Conservation (phyloP, 2,113 vertebrate species). For the Gracilinanus agilis region DNA sequence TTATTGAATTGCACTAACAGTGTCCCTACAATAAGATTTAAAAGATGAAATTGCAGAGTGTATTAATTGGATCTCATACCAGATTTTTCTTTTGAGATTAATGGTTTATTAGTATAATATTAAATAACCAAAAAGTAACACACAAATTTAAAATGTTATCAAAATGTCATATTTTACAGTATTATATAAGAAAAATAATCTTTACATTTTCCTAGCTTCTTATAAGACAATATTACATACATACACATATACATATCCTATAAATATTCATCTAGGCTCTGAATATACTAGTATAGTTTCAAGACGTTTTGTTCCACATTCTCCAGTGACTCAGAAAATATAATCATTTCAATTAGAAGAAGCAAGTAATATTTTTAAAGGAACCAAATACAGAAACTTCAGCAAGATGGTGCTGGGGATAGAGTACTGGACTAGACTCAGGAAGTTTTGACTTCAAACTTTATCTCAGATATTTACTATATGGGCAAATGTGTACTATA, state of each 20-base stretch:
- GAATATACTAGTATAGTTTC: conserved; percentile 71
- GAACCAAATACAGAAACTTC: conserved; percentile 59
- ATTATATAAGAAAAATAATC: conserved; percentile 68
- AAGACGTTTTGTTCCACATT: conserved; percentile 74
- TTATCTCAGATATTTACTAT: too few species aligned
- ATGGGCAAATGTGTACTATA: too few species aligned
- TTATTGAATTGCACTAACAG: conserved; percentile 68
- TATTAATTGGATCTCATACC: conserved; percentile 73
- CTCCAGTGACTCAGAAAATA: conserved; percentile 73
- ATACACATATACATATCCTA: background rate
- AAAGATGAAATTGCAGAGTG: conserved; percentile 51
- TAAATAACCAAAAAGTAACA: conserved; percentile 74
- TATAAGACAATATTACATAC: conserved; percentile 70
- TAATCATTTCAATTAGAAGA: conserved; percentile 72
- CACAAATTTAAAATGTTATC: conserved; percentile 68
- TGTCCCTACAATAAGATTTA: conserved; percentile 71
- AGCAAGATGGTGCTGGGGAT: too few species aligned
- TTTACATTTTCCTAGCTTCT: conserved; percentile 66
- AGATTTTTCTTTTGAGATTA: conserved; percentile 73
- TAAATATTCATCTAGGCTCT: conserved; percentile 77
- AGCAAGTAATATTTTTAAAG: conserved; percentile 65
- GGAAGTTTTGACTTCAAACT: too few species aligned
- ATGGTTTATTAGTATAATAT: conserved; percentile 76
- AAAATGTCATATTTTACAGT: conserved; percentile 66
- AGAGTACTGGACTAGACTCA: too few species aligned